Evolutionary conservation across 2,113 vertebrate genomes (phyloP), one percentile per base, ranked within the genome.

Genomic region (Onychostruthus taczanowskii): DNA sequence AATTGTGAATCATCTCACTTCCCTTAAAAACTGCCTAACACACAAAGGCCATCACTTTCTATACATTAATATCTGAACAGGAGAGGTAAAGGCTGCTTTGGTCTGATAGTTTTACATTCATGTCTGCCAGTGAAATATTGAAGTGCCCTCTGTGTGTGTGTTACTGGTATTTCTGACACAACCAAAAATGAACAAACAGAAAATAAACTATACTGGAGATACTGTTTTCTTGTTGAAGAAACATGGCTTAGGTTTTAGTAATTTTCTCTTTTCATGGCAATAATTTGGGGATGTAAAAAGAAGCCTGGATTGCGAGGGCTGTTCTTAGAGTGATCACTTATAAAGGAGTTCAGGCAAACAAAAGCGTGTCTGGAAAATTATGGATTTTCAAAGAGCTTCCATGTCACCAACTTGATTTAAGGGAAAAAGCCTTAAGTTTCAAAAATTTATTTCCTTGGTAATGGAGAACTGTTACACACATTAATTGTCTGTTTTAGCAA

Each of bases 381-480:
- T 14, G 17, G 28, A 72, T 63, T 83, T 81, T 79, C 56, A 35
- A 20, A 59, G 13, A 75, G 11, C 31, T 72, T 39, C 76, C 90
- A 50, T 19, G 26, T 28, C 52, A 93, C 11, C 6, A 55, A 50
- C 2, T 1, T 64, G 7, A 16, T 73, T 61, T n/a, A 61, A 61
- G 23, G n/a, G 72, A 68, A 49, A 77, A 39, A 5, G 64, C 7
- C 16, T 39, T 41, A 37, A n/a, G 8, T 73, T 76, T 30, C 39
- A 87, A 55, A 82, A 76, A 37, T 4, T 5, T 61, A 27, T 55
- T 59, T 87, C 35, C 28, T 59, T 73, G 13, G 39, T 17, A 52
- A 26, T 16, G 28, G 7, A 50, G 19, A 80, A 26, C 6, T 26
- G 1, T 19, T 39, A 39, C 0, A 1, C 6, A 31, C 11, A 2